Conservation (phyloP, 1,140 invertebrate genomes). For the Ectropis grisescens region DNA sequence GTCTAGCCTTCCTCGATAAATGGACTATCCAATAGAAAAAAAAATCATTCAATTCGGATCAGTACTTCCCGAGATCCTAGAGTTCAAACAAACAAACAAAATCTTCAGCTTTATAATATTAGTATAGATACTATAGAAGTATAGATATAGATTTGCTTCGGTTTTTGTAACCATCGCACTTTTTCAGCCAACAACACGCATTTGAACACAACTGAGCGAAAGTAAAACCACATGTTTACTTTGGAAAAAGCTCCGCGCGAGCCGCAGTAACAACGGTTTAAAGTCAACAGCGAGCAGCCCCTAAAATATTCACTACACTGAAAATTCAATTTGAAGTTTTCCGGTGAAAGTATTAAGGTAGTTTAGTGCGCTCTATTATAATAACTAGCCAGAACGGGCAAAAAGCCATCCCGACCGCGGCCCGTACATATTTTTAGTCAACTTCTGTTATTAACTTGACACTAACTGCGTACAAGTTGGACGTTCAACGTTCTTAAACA, state of each 20-base stretch:
- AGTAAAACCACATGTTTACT: conserved; percentile 21
- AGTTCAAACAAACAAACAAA: no score
- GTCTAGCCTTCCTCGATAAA: no score
- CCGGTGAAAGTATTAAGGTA: conserved; percentile 22
- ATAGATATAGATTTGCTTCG: no score
- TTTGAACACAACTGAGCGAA: no score
- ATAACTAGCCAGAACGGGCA: conserved; percentile 2
- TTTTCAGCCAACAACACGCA: no score
- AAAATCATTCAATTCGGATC: no score
- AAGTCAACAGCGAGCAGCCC: conserved; percentile 25
- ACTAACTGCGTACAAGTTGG: conserved; percentile 9
- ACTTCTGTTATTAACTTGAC: conserved; percentile 7
- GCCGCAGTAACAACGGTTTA: conserved; percentile 21
- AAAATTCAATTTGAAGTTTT: conserved; percentile 49
- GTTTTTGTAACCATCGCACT: no score
- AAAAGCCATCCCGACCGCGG: background rate
- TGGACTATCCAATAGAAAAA: no score
- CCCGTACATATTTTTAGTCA: conserved; percentile 6
- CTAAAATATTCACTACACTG: conserved; percentile 44
- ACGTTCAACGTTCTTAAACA: conserved; percentile 1
- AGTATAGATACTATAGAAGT: no score
- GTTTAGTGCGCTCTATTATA: conserved; percentile 11
- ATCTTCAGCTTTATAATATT: no score
- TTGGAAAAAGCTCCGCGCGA: conserved; percentile 12
- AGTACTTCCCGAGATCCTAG: no score